phyloP scores from a whole-genome alignment of 2,888 invertebrate genomes.

The Eudasyphora cyanicolor region DNA sequence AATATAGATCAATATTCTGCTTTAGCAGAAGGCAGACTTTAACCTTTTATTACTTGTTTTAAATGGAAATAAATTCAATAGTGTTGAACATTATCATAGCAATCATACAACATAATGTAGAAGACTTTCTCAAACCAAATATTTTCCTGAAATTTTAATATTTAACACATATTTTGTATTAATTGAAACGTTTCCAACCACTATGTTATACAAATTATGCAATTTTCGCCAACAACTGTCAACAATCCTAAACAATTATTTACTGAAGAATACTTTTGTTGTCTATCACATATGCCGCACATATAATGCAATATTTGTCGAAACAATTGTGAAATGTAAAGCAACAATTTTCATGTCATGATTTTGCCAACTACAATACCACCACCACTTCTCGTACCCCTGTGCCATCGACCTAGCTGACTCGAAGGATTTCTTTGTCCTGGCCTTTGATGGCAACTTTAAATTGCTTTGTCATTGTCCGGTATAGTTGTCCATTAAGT shows the following conservation, averaged over 20 bases:
- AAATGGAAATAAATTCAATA: no score
- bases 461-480: slow-evolving; percentile 21
- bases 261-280: slow-evolving; percentile 3
- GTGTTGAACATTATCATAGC: no score
- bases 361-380: neutral
- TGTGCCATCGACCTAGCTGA: neutral
- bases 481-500: neutral
- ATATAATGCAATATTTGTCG: slow-evolving; percentile 12
- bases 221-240: neutral
- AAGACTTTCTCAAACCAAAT: no score
- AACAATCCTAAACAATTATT: slow-evolving; percentile 13
- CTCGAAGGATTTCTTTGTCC: neutral
- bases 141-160: no score
- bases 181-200: neutral
- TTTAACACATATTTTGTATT: no score
- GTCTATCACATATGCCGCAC: slow-evolving; percentile 10
- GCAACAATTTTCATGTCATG: neutral
- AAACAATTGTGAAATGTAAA: neutral
- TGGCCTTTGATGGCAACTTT: neutral
- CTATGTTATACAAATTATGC: slow-evolving; percentile 6
- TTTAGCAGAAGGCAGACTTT: no score
- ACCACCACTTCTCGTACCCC: neutral
- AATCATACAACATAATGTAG: no score
- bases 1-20: no score
- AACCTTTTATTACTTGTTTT: no score